A percentile compares a stretch with the other conserved stretches of the same genome.
These are phyloP conservation scores for Dipus sagitta DNA, from an alignment of 2,797 vertebrate genomes.

Conservation along the genomic window DNA sequence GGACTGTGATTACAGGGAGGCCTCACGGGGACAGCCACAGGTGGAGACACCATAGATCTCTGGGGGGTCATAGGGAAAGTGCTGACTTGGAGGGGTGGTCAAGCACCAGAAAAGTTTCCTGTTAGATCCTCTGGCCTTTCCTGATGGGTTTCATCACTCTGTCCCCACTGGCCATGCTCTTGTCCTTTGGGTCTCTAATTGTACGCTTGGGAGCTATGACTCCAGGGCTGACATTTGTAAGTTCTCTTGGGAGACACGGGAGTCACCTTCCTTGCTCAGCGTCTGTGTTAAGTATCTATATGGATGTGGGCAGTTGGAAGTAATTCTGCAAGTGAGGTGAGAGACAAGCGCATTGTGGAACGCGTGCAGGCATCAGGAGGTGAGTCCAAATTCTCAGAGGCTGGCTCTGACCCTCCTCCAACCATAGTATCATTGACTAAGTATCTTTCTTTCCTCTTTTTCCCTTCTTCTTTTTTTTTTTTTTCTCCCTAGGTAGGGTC, in stretches of 20 bases:
- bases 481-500: too few species aligned
- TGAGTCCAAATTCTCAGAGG: not conserved
- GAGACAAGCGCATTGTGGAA: not conserved
- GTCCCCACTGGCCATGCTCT: not conserved
- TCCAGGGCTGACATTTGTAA: not conserved
- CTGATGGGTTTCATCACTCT: not conserved
- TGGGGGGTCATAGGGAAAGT: not conserved
- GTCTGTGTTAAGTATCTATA: slow-evolving; percentile 9
- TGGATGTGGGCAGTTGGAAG: not conserved
- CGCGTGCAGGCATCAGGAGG: too few species aligned
- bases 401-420: not conserved
- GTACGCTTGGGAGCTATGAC: slow-evolving; percentile 49
- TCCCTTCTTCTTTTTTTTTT: too few species aligned
- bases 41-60: not conserved
- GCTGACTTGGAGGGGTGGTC: not conserved
- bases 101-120: not conserved
- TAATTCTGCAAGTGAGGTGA: not conserved
- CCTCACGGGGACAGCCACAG: too few species aligned
- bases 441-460: not conserved
- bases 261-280: not conserved
- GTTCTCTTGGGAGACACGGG: not conserved
- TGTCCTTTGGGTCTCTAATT: slow-evolving; percentile 41
- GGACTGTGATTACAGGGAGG: not conserved
- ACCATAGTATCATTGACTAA: not conserved
- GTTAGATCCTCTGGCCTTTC: not conserved